Evolutionary conservation across 2,797 vertebrate species (phyloP).

Genomic region (Fundulus diaphanus): DNA sequence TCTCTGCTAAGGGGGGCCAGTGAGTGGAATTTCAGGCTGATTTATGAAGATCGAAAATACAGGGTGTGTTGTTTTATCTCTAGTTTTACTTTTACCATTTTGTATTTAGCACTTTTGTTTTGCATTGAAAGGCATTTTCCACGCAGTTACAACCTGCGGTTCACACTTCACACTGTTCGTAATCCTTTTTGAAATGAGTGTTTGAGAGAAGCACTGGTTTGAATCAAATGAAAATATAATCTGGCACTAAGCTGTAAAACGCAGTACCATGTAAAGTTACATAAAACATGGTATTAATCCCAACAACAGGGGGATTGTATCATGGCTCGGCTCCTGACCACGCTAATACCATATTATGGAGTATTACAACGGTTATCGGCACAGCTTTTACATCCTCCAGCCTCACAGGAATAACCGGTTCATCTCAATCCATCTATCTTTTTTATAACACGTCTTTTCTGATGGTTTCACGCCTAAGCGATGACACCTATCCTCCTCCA

Average conservation of each 20-base stretch:
- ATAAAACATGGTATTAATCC: conserved; percentile 66
- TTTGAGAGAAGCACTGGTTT: conserved; percentile 45
- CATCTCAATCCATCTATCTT: conserved; percentile 7
- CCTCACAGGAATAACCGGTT: conserved; percentile 39
- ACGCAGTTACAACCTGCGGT: conserved; percentile 33
- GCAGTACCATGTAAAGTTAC: conserved; percentile 44
- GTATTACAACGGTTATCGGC: conserved; percentile 41
- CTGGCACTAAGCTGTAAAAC: conserved; percentile 44
- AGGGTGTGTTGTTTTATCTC: neutral
- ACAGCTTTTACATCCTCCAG: conserved; percentile 23
- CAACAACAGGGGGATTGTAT: conserved; percentile 33
- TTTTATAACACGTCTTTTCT: conserved; percentile 14
- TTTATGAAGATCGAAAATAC: neutral
- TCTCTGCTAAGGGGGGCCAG: conserved; percentile 14
- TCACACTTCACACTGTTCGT: conserved; percentile 35
- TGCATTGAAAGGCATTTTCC: neutral
- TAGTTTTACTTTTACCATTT: conserved; percentile 6
- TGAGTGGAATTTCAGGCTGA: conserved; percentile 14
- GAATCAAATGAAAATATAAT: conserved; percentile 56
- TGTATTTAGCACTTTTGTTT: neutral
- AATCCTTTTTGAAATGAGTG: conserved; percentile 36
- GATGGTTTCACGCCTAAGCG: conserved; percentile 38
- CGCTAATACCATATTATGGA: conserved; percentile 48
- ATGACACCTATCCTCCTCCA: conserved; percentile 6
- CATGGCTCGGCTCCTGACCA: conserved; percentile 33